phyloP scores from a whole-genome alignment of 1,140 invertebrate species.

The Brachionus koreanus region DNA sequence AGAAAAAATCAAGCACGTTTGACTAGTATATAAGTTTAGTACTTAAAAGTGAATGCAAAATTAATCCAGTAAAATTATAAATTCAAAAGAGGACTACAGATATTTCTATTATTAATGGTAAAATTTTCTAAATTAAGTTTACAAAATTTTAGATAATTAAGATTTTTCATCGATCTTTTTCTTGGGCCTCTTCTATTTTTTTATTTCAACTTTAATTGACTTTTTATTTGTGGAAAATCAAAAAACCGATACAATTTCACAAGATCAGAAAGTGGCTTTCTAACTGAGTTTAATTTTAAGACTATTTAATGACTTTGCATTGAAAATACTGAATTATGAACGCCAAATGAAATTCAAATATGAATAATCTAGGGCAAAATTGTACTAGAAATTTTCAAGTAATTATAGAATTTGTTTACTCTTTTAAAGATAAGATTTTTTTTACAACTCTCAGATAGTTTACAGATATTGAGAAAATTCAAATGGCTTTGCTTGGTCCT shows the following conservation, averaged over 20 bases:
- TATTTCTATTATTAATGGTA: neutral
- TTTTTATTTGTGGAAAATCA: neutral
- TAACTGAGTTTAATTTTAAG: neutral
- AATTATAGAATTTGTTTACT: neutral
- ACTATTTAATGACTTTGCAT: neutral
- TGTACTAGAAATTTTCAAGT: neutral
- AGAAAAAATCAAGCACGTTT: constrained; percentile 30
- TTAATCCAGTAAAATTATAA: neutral
- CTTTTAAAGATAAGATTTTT: neutral
- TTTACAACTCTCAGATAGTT: neutral
- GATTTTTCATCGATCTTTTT: neutral
- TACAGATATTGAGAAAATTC: neutral
- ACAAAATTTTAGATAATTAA: neutral
- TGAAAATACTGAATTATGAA: neutral
- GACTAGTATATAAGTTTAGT: neutral
- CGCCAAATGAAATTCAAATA: neutral
- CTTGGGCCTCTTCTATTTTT: neutral
- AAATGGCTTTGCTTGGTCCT: constrained; percentile 78
- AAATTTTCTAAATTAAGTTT: neutral
- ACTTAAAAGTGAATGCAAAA: neutral
- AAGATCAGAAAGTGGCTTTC: neutral
- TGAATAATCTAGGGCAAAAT: neutral
- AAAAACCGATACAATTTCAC: neutral
- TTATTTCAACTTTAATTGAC: neutral
- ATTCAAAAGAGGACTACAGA: constrained; percentile 1